phyloP scores from a whole-genome alignment of 2,797 vertebrate genomes.

The Microctenopoma lineatum region DNA sequence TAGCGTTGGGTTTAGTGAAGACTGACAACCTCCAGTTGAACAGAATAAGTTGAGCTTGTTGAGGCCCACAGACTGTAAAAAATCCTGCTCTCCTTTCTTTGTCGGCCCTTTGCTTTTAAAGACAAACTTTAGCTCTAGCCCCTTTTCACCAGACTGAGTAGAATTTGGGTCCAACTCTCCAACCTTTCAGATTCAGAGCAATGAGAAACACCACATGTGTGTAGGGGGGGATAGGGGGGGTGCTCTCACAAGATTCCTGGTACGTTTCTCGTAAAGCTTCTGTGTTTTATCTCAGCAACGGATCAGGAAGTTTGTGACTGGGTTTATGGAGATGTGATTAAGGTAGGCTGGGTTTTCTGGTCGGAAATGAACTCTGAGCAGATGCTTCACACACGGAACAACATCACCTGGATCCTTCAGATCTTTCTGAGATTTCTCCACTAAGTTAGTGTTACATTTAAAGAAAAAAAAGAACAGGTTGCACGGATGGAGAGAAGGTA shows the following conservation, averaged over 20 bases:
- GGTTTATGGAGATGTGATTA: slow-evolving; percentile 52
- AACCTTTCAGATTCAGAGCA: slow-evolving; percentile 76
- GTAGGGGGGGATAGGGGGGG: neutral
- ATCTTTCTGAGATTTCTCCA: slow-evolving; percentile 87
- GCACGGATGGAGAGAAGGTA: slow-evolving; percentile 62
- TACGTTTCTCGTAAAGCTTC: slow-evolving; percentile 55
- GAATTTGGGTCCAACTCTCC: slow-evolving; percentile 36
- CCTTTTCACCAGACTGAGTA: neutral
- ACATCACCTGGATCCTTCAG: slow-evolving; percentile 92
- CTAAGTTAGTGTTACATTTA: slow-evolving; percentile 86
- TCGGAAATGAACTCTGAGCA: slow-evolving; percentile 82
- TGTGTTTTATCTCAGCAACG: slow-evolving; percentile 18
- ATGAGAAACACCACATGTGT: slow-evolving; percentile 83
- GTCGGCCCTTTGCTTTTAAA: too few relatives aligned
- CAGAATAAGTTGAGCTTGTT: too few relatives aligned
- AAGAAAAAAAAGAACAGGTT: slow-evolving; percentile 42
- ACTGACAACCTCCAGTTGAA: too few relatives aligned
- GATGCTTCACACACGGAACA: slow-evolving; percentile 84
- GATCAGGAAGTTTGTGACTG: slow-evolving; percentile 59
- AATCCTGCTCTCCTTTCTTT: too few relatives aligned
- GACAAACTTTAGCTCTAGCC: too few relatives aligned
- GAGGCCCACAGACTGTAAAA: neutral
- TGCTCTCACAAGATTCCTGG: slow-evolving; percentile 75
- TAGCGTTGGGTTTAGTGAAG: too few relatives aligned
- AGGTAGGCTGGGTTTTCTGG: slow-evolving; percentile 71